Base-by-base conservation (phyloP, 2,888 invertebrate species). In the Acleris sparsana region DNA sequence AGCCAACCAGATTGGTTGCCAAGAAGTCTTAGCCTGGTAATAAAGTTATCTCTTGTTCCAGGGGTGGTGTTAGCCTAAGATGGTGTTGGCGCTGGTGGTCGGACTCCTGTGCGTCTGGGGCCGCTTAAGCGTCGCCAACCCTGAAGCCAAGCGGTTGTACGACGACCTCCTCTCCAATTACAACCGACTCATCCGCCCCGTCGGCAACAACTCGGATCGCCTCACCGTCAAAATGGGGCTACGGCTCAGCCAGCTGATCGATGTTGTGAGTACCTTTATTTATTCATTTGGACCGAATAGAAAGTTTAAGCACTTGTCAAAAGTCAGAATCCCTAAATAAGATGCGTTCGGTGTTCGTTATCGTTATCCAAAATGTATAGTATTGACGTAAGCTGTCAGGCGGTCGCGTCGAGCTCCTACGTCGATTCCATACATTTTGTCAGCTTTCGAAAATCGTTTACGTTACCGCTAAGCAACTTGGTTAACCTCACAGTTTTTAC, bases 151-250 rank as follows among this genome's bases (percentile, higher is more conserved):
- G 93, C 95, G 98, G 89, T 96, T 98, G 79, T 98, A 97, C 94
- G 98, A 99, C 94, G 98, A 98, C 92, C 95, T 99, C 77, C 94
- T 99, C 81, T 96, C 97, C 80, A 97, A 97, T 93, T 99, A 99
- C 94, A 99, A 99, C 93, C 96, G 98, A 82, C 95, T 98, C 87
- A 98, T 98, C 85, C 94, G 98, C 84, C 98, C 98, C 72, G 98
- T 98, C 77, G 97, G 97, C 81, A 98, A 98, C 93, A 97, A 97
- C 93, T 97, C 97, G 75, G 98, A 98, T 93, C 96, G 97, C 77
- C 95, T 99, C 86, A 97, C 97, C 81, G 98, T 99, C 90, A 97
- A 97, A 94, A 97, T 99, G 96, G 98, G 98, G 73, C 95, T 99
- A 77, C 94, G 95, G 87, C 94, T 97, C 76, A 97, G 97, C 84